Conservation (phyloP, 2,797 vertebrate species). For the Catostomus latipinnis region DNA sequence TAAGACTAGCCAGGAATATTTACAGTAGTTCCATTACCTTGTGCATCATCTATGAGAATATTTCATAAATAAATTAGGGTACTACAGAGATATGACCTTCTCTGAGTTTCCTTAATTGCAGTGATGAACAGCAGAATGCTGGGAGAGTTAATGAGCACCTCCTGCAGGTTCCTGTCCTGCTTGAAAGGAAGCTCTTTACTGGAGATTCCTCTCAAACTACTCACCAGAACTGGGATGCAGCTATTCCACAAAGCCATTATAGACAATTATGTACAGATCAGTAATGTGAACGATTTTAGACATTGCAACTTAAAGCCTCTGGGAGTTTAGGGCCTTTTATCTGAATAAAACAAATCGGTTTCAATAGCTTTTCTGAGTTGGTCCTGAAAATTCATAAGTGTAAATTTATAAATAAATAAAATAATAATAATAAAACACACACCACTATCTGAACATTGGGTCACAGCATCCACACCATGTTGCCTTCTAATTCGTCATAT, state of each 20-base stretch:
- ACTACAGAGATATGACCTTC: conserved; percentile 63
- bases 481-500: conserved; percentile 25
- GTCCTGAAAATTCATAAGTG: too few relatives aligned
- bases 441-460: too few relatives aligned
- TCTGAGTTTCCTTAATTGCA: conserved; percentile 59
- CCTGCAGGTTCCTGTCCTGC: conserved; percentile 56
- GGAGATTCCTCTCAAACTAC: conserved; percentile 11
- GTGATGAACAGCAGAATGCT: conserved; percentile 52
- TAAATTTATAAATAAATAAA: too few relatives aligned
- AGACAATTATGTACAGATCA: conserved; percentile 32
- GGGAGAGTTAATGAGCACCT: conserved; percentile 36
- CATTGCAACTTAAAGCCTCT: background rate
- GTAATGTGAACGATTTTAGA: background rate
- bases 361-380: background rate
- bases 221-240: conserved; percentile 9
- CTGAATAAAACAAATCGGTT: background rate
- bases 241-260: conserved; percentile 34
- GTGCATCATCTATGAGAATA: conserved; percentile 1
- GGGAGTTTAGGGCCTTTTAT: background rate
- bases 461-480: background rate
- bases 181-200: conserved; percentile 37
- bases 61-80: conserved; percentile 67
- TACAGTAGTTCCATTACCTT: background rate
- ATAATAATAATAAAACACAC: too few relatives aligned
- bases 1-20: background rate